A percentile compares a stretch with the other conserved stretches of the same genome.
Conservation (phyloP, 2,888 invertebrate species). For the Cetonia aurata region DNA sequence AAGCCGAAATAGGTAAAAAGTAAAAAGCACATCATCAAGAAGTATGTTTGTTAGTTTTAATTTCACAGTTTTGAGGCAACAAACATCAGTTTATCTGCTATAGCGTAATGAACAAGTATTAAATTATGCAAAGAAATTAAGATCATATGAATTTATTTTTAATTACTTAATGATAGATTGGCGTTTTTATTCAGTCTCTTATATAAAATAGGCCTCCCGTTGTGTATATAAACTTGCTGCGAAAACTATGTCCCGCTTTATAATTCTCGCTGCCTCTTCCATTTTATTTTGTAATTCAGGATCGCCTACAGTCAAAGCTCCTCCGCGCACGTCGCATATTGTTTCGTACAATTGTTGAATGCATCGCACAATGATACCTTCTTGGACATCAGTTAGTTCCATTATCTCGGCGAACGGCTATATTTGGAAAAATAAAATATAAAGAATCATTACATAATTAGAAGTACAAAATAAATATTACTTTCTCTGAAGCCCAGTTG, state of each 20-base stretch:
- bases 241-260: slow-evolving; percentile 98
- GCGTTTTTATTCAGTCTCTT: slow-evolving; percentile 2
- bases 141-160: no score
- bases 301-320: slow-evolving; percentile 94
- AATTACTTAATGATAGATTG: no score
- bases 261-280: slow-evolving; percentile 92
- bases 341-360: slow-evolving; percentile 97
- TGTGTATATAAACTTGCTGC: slow-evolving; percentile 94
- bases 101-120: no score
- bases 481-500: slow-evolving; percentile 94
- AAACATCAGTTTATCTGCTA: no score
- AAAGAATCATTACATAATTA: background rate
- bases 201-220: slow-evolving; percentile 42
- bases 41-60: no score
- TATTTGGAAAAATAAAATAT: slow-evolving; percentile 46
- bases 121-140: no score
- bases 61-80: no score
- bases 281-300: slow-evolving; percentile 92
- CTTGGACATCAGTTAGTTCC: slow-evolving; percentile 93
- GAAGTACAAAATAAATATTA: slow-evolving; percentile 57
- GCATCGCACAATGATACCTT: slow-evolving; percentile 97
- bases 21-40: no score
- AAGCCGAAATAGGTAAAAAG: no score
- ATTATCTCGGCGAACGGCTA: slow-evolving; percentile 95
- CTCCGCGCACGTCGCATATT: slow-evolving; percentile 89